phyloP scores from a whole-genome alignment of 2,797 vertebrate genomes.

The Melanotaenia nigrans region DNA sequence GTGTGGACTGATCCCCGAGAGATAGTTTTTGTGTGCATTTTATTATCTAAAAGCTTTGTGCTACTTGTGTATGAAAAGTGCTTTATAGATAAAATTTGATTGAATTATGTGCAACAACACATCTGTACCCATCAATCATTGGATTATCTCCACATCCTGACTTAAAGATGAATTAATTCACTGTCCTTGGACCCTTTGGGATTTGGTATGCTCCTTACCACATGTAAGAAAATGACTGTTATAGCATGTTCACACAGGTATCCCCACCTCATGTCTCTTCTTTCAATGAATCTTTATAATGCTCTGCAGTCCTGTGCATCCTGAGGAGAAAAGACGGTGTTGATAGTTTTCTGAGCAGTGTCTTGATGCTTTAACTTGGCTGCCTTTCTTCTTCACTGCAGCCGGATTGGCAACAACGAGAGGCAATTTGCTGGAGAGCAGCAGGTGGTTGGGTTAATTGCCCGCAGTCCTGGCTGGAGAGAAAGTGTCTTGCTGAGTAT shows the following conservation, averaged over 20 bases:
- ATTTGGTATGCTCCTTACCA: conserved; percentile 42
- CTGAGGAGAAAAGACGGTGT: neutral
- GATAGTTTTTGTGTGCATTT: too few relatives aligned
- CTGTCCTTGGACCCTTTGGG: conserved; percentile 49
- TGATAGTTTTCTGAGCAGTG: conserved; percentile 14
- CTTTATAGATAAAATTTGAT: too few relatives aligned
- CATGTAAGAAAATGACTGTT: conserved; percentile 40
- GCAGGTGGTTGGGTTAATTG: conserved; percentile 80
- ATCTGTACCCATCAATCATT: conserved; percentile 65
- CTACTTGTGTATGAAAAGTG: too few relatives aligned
- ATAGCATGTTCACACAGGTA: neutral
- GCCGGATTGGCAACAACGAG: conserved; percentile 45
- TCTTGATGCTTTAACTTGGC: conserved; percentile 47
- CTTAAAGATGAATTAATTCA: conserved; percentile 69
- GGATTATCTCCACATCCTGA: conserved; percentile 51
- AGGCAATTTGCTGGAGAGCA: conserved; percentile 70
- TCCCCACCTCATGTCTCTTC: conserved; percentile 6
- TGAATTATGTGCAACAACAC: neutral
- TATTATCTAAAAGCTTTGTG: too few relatives aligned
- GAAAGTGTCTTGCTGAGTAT: conserved; percentile 62
- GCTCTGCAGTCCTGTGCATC: conserved; percentile 5
- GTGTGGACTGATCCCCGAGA: too few relatives aligned
- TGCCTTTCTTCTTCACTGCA: conserved; percentile 43
- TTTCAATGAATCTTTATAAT: conserved; percentile 24
- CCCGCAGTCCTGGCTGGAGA: conserved; percentile 55